These are phyloP conservation scores for Halcyon smyrnensis DNA, from an alignment of 2,797 vertebrate species.

Conservation along the genomic window DNA sequence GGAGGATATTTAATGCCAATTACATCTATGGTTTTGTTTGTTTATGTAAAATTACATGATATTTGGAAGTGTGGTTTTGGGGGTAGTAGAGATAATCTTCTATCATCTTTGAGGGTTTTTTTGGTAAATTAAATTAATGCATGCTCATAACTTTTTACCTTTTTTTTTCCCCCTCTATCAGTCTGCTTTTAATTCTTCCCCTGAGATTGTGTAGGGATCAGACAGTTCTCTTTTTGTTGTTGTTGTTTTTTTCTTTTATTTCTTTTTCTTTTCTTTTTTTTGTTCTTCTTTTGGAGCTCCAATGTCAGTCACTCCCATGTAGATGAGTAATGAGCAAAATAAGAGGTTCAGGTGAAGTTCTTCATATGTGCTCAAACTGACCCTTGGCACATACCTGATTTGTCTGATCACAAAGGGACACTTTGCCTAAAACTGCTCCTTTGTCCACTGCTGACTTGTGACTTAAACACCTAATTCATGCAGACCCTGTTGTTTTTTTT, in stretches of 20 bases:
- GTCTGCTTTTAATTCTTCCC: not conserved
- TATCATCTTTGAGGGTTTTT: not conserved
- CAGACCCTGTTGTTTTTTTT: not conserved
- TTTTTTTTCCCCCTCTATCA: not conserved
- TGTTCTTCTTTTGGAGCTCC: not conserved
- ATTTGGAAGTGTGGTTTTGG: not conserved
- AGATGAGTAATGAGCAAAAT: not conserved
- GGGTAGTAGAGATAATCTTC: not conserved
- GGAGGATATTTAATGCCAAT: not conserved
- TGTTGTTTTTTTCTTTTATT: too few species aligned
- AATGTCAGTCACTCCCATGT: not conserved
- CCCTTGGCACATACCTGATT: not conserved
- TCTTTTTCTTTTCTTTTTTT: not conserved
- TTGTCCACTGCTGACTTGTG: not conserved
- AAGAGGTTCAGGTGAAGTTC: not conserved
- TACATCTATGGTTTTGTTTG: not conserved
- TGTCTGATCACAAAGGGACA: not conserved
- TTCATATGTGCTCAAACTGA: not conserved
- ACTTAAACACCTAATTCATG: not conserved
- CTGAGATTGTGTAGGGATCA: not conserved
- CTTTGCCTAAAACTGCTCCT: not conserved
- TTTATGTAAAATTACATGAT: not conserved
- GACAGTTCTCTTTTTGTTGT: not conserved
- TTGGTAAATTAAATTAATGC: not conserved
- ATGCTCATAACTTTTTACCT: not conserved